These are phyloP conservation scores for Salmo trutta DNA, from an alignment of 2,797 vertebrate genomes.

Conservation along the genomic window DNA sequence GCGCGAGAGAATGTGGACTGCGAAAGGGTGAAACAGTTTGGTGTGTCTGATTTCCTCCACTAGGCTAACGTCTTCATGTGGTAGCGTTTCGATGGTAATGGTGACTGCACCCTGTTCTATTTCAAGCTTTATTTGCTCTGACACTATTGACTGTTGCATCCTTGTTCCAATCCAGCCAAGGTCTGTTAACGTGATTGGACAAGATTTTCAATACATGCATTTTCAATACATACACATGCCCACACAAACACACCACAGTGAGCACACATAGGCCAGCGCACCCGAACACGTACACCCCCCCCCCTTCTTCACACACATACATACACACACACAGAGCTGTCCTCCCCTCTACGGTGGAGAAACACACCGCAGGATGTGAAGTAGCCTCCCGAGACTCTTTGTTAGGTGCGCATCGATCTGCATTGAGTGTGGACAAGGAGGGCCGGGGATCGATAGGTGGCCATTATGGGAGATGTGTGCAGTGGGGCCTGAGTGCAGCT, in stretches of 20 bases:
- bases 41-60: not conserved
- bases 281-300: not conserved
- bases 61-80: not conserved
- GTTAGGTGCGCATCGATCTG: conserved; percentile 68
- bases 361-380: conserved; percentile 57
- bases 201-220: not conserved
- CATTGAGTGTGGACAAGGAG: conserved; percentile 75
- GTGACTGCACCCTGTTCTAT: not conserved
- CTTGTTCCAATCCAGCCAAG: not conserved
- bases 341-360: not conserved
- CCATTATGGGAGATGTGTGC: conserved; percentile 74
- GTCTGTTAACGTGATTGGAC: not conserved
- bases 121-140: not conserved
- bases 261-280: not conserved
- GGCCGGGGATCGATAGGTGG: conserved; percentile 67
- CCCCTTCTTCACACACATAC: not conserved
- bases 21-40: not conserved
- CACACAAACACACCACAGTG: not conserved
- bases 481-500: conserved; percentile 51
- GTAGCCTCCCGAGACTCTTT: conserved; percentile 70
- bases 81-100: too few relatives aligned
- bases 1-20: not conserved
- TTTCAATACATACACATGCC: conserved; percentile 2
- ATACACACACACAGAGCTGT: conserved; percentile 18
- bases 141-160: not conserved